Base-by-base conservation (phyloP, 2,888 invertebrate species). In the Iphiclides podalirius region DNA sequence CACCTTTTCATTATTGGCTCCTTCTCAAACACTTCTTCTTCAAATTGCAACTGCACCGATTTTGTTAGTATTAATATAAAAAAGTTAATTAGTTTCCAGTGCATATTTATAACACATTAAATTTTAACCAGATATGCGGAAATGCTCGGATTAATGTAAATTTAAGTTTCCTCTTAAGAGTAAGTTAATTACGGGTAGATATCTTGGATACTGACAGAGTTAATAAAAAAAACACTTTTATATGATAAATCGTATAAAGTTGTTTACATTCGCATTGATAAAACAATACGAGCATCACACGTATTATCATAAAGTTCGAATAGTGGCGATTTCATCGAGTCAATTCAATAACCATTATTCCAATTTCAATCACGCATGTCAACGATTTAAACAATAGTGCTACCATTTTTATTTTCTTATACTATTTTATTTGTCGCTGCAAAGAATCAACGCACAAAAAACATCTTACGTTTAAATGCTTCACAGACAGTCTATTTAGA, bases 401-500 rank as follows among this genome's bases (percentile, higher is more conserved):
- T n/a, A n/a, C n/a, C n/a, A n/a, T n/a, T n/a, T n/a, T n/a, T n/a
- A n/a, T n/a, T n/a, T n/a, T n/a, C n/a, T n/a, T n/a, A n/a, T n/a
- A n/a, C n/a, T n/a, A n/a, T n/a, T n/a, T n/a, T 26, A 26, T 7
- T 26, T 26, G 26, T 2, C 9, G 1, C 9, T 6, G 20, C 6
- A 4, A 20, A 20, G 6, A 20, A 20, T 20, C 20, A 20, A 6
- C 20, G 55, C 9, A 57, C 40, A 14, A 53, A 64, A 48, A 49
- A 58, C 33, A 69, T 50, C 45, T 58, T 57, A 40, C 62, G 61
- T 46, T 59, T 52, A 34, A 47, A 47, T 31, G 47, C 47, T 14
- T 59, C 50, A 50, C 70, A 70, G 9, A 53, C 26, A 58, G 33
- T 13, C 54, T 55, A 40, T 55, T 61, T 2, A 62, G 39, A 9